A percentile compares a stretch with the other conserved stretches of the same genome.
phyloP scores from a whole-genome alignment of 2,888 invertebrate genomes.

The Harpalus rufipes region DNA sequence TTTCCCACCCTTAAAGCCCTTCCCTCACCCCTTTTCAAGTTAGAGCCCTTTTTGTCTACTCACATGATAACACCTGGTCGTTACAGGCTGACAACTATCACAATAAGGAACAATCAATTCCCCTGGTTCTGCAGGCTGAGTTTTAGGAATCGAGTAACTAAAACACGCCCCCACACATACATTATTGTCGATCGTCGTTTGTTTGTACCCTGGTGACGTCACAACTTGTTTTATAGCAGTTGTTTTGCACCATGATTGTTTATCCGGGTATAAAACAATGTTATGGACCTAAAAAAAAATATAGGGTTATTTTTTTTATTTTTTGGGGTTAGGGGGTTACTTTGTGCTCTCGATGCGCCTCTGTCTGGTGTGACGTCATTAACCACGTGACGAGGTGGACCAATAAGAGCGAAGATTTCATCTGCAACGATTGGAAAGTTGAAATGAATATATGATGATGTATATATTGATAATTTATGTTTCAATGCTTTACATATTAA shows the following conservation, averaged over 20 bases:
- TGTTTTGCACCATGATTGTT: conserved; percentile 85
- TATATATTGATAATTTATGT: neutral
- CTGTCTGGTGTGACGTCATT: conserved; percentile 34
- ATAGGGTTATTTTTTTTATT: neutral
- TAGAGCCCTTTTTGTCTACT: conserved; percentile 69
- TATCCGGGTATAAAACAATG: conserved; percentile 84
- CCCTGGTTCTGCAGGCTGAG: conserved; percentile 83
- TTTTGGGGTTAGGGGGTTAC: conserved; percentile 30
- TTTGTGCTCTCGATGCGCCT: conserved; percentile 63
- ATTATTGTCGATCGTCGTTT: conserved; percentile 84
- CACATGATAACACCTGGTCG: conserved; percentile 83
- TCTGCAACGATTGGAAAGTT: conserved; percentile 55
- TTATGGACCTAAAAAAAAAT: conserved; percentile 81
- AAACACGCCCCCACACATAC: conserved; percentile 86
- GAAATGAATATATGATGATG: neutral
- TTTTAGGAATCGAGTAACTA: conserved; percentile 84
- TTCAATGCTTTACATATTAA: neutral
- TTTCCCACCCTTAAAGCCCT: neutral
- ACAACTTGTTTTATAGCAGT: conserved; percentile 85
- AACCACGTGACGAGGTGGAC: conserved; percentile 58
- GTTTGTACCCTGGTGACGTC: conserved; percentile 82
- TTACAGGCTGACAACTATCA: conserved; percentile 84
- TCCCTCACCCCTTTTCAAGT: no score
- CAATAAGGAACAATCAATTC: conserved; percentile 83
- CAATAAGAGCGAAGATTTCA: conserved; percentile 51